These are phyloP conservation scores for Drosophila lini DNA, from an alignment of 1,140 invertebrate species.

Conservation along the genomic window DNA sequence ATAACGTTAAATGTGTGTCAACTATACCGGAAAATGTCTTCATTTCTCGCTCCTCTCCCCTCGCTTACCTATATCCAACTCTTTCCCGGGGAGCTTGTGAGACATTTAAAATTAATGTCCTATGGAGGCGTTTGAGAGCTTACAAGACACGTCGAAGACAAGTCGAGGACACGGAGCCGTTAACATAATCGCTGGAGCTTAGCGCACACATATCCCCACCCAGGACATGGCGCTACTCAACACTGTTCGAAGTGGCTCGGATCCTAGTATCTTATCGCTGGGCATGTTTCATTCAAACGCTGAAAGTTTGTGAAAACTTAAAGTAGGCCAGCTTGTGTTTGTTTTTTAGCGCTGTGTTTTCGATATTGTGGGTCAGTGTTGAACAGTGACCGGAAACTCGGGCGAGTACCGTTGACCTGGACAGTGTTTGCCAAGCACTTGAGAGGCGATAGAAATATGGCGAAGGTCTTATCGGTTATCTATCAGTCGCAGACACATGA, in stretches of 20 bases:
- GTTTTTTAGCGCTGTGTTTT: neutral
- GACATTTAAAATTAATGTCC: slow-evolving; percentile 71
- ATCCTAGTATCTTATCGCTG: neutral
- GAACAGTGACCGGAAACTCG: slow-evolving; percentile 8
- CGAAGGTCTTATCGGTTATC: slow-evolving; percentile 35
- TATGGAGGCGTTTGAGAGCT: slow-evolving; percentile 48
- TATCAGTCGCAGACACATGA: slow-evolving; percentile 16
- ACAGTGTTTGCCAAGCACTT: slow-evolving; percentile 61
- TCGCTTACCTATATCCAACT: slow-evolving; percentile 2
- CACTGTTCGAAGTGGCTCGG: slow-evolving; percentile 9
- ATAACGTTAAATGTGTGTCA: slow-evolving; percentile 58
- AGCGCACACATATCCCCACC: slow-evolving; percentile 4
- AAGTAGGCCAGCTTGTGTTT: neutral
- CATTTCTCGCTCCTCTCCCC: neutral
- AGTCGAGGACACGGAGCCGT: slow-evolving; percentile 38
- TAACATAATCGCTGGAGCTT: slow-evolving; percentile 37
- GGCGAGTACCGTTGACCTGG: neutral
- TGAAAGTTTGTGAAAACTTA: neutral
- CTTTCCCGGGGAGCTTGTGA: slow-evolving; percentile 24
- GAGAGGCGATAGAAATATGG: slow-evolving; percentile 18
- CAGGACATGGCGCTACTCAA: slow-evolving; percentile 24
- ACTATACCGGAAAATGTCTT: slow-evolving; percentile 34
- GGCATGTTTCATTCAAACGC: neutral
- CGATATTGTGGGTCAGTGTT: slow-evolving; percentile 5
- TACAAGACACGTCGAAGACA: slow-evolving; percentile 44